Evolutionary conservation across 2,113 vertebrate species (phyloP), one percentile per base, ranked within the genome.

Genomic region (Nycticebus coucang): DNA sequence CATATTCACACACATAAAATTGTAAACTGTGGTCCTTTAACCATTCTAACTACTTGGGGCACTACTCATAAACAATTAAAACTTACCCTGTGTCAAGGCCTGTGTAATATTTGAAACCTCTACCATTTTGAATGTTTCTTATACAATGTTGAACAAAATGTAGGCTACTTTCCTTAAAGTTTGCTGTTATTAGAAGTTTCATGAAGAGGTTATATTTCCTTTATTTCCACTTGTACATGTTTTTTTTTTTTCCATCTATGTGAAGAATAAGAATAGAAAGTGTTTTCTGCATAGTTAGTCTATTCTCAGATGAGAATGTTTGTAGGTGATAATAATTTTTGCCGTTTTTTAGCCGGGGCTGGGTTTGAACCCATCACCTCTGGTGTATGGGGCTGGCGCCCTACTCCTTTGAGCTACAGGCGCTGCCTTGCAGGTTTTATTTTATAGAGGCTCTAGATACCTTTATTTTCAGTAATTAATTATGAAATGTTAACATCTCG

Each of bases 261-360:
- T 62, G 55, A 75, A 93, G 93, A 83, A 35, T 79, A 87, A 75
- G 91, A 87, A 37, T 71, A 84, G 35, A 91, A 95, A 87, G 21
- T 95, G 17, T 82, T 87, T 80, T 92, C 50, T 92, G 64, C 12
- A 92, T n/a, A 89, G 86, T 83, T 72, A 50, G 26, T 86, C 10
- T 96, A n/a, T 78, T 94, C n/a, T 96, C n/a, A 85, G 85, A 10
- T 96, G 30, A 93, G 60, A 93, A 37, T 92, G 14, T 83, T 91
- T 92, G 41, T 41, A 41, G 41, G 41, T 41, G 3, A 41, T 41
- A 41, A 41, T 41, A 41, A 4, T 41, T 41, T 41, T 41, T 41
- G 41, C 41, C 3, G 41, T 41, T 41, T 41, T 41, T 41, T 41
- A 41, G 5, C 41, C 5, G 41, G 41, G 41, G 41, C 41, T 41